These are phyloP conservation scores for Cepphus grylle DNA, from an alignment of 2,113 vertebrate species.

Conservation along the genomic window DNA sequence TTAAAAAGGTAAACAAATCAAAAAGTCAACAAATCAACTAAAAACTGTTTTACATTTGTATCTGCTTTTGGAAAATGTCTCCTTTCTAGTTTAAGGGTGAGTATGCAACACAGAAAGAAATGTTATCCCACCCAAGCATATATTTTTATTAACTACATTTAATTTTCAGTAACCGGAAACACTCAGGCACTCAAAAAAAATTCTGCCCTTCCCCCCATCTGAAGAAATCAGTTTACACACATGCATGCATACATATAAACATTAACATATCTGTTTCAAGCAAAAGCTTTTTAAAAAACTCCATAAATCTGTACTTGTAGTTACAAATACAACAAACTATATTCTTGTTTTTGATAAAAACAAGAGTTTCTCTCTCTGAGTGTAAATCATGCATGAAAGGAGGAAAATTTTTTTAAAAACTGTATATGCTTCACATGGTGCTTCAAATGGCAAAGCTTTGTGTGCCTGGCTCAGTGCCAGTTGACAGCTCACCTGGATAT, in stretches of 20 bases:
- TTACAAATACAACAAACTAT: neutral
- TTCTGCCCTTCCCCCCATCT: too few species aligned
- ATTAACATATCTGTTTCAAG: neutral
- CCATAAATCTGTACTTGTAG: neutral
- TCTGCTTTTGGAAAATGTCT: neutral
- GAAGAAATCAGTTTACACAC: too few species aligned
- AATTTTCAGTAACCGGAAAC: too few species aligned
- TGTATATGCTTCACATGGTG: slow-evolving; percentile 78
- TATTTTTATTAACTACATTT: too few species aligned
- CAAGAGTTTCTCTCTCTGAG: slow-evolving; percentile 2
- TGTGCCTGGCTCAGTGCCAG: slow-evolving; percentile 86
- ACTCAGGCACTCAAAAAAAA: too few species aligned
- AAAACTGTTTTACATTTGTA: neutral
- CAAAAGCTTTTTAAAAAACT: neutral
- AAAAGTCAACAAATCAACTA: neutral
- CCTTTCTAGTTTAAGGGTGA: too few species aligned
- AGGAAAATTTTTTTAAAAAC: slow-evolving; percentile 60
- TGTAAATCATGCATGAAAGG: slow-evolving; percentile 74
- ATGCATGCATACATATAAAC: neutral
- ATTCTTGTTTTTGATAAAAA: neutral
- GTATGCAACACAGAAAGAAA: too few species aligned
- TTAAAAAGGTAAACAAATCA: neutral
- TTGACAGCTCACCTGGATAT: slow-evolving; percentile 82
- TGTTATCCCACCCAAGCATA: too few species aligned
- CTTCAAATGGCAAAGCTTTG: slow-evolving; percentile 71